phyloP scores from a whole-genome alignment of 2,113 vertebrate genomes.

The Ciconia boyciana region DNA sequence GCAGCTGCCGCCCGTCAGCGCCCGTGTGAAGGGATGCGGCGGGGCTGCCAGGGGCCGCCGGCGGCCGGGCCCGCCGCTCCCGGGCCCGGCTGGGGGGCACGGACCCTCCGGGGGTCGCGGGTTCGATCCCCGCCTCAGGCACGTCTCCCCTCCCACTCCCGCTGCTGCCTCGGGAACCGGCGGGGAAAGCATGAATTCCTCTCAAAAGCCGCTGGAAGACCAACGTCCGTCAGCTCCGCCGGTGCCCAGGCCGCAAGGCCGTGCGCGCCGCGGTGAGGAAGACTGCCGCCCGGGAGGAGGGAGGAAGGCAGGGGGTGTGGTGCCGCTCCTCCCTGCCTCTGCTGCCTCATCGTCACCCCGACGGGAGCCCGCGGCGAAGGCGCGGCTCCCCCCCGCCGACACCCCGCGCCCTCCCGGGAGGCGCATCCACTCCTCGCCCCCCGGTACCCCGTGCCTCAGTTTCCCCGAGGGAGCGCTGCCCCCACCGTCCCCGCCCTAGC shows the following conservation, averaged over 20 bases:
- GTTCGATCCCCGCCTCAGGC: not conserved
- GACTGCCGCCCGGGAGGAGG: rapidly evolving
- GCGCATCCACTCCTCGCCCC: too few relatives aligned
- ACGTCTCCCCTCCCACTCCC: rapidly evolving
- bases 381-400: not conserved
- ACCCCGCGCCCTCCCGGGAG: too few relatives aligned
- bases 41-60: not conserved
- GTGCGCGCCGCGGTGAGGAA: not conserved
- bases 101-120: not conserved
- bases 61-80: not conserved
- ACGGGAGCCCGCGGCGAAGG: not conserved
- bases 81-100: not conserved
- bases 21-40: slow-evolving; percentile 43
- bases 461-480: not conserved
- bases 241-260: not conserved
- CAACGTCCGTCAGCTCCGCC: rapidly evolving
- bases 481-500: not conserved
- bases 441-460: not conserved
- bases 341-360: not conserved
- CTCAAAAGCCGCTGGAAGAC: not conserved
- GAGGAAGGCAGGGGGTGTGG: not conserved
- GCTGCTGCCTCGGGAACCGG: too few relatives aligned
- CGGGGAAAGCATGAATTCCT: not conserved
- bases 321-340: not conserved
- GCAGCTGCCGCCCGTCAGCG: slow-evolving; percentile 73